These are phyloP conservation scores for Busseola fusca DNA, from an alignment of 2,888 invertebrate genomes.

Conservation along the genomic window DNA sequence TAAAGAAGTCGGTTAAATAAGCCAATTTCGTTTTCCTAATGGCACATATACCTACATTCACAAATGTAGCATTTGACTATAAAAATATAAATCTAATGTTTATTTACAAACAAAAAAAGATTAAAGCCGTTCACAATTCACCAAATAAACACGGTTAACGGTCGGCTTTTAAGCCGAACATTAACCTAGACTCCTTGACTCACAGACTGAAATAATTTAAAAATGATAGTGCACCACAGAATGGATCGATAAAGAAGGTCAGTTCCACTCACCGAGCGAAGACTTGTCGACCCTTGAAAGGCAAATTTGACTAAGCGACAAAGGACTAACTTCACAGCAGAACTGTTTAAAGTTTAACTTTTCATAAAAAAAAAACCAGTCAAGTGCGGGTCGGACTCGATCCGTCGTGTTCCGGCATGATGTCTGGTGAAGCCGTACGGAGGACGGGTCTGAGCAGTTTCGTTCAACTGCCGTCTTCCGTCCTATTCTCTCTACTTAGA, in stretches of 20 bases:
- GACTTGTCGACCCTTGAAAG: not conserved
- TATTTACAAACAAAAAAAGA: conserved; percentile 52
- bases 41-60: conserved; percentile 21
- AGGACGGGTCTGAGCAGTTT: too few relatives aligned
- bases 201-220: conserved; percentile 53
- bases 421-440: too few relatives aligned
- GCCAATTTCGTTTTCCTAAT: not conserved
- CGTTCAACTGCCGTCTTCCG: too few relatives aligned
- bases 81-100: conserved; percentile 40
- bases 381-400: too few relatives aligned
- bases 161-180: conserved; percentile 41
- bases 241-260: conserved; percentile 1
- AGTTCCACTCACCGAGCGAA: accelerated
- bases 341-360: too few relatives aligned
- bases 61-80: conserved; percentile 28
- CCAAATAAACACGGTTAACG: conserved; percentile 38
- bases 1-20: conserved; percentile 22
- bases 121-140: conserved; percentile 44
- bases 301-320: too few relatives aligned
- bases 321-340: too few relatives aligned
- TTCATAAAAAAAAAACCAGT: too few relatives aligned
- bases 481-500: too few relatives aligned
- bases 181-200: conserved; percentile 53
- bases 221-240: conserved; percentile 29
- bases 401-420: too few relatives aligned